A percentile compares a stretch with the other conserved stretches of the same genome.
phyloP scores from a whole-genome alignment of 53 echinoderm and acorn worm species.

The Apostichopus leukothele region DNA sequence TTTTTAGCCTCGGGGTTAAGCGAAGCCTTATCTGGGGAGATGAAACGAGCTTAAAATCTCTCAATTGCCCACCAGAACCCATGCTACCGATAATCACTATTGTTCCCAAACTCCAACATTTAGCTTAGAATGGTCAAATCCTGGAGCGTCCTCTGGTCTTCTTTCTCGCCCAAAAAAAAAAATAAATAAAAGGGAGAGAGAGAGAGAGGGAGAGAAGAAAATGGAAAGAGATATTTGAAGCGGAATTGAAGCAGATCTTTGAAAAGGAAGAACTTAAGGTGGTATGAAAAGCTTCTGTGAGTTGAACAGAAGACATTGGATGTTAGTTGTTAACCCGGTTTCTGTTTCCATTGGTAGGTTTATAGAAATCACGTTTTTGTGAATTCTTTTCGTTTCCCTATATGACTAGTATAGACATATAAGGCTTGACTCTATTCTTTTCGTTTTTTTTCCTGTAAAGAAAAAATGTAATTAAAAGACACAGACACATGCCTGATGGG shows the following conservation, averaged over 20 bases:
- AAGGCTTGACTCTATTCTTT: slow-evolving; percentile 12
- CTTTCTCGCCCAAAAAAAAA: neutral
- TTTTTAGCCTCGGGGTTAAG: neutral
- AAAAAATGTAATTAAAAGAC: neutral
- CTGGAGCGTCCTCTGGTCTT: neutral
- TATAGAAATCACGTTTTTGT: neutral
- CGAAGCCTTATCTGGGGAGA: slow-evolving; percentile 20
- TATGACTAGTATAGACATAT: slow-evolving; percentile 7
- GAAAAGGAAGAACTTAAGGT: neutral
- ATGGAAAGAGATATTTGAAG: slow-evolving; percentile 18
- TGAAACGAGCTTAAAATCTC: slow-evolving; percentile 25
- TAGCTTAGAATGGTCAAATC: slow-evolving; percentile 29
- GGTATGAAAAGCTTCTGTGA: neutral
- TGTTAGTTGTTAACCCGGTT: slow-evolving; percentile 18
- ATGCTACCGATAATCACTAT: slow-evolving; percentile 28
- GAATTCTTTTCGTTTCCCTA: no score
- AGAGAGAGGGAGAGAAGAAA: neutral
- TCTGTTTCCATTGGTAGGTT: slow-evolving; percentile 21
- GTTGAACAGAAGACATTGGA: slow-evolving; percentile 14
- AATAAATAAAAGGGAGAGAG: neutral
- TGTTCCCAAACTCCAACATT: slow-evolving; percentile 29
- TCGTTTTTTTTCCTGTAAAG: neutral
- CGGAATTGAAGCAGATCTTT: neutral
- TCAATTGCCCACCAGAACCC: slow-evolving; percentile 38
- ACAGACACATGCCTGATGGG: neutral